phyloP scores from a whole-genome alignment of 2,113 vertebrate species.

The Fulica atra region DNA sequence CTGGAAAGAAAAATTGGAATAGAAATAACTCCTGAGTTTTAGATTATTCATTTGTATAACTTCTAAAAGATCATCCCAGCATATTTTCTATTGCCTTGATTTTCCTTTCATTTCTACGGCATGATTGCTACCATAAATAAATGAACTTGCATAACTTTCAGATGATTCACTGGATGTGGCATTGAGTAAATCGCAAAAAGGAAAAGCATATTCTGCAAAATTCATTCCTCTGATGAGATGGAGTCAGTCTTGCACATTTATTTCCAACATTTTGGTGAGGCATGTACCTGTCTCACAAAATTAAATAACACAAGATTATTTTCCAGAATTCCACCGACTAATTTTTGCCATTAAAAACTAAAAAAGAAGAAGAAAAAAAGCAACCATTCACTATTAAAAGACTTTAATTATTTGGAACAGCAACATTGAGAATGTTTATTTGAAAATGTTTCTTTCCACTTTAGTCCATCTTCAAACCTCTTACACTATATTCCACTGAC shows the following conservation, averaged over 20 bases:
- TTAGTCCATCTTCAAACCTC: slow-evolving; percentile 50
- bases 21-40: background rate
- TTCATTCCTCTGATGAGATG: background rate
- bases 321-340: slow-evolving; percentile 53
- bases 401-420: slow-evolving; percentile 68
- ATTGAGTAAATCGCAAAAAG: background rate
- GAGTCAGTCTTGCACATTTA: slow-evolving; percentile 11
- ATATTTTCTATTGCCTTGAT: background rate
- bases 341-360: slow-evolving; percentile 58
- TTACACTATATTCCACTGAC: slow-evolving; percentile 48
- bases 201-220: slow-evolving; percentile 32
- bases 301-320: slow-evolving; percentile 53
- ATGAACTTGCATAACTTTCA: background rate
- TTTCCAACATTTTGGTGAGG: slow-evolving; percentile 44
- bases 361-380: slow-evolving; percentile 32
- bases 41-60: background rate
- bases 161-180: background rate
- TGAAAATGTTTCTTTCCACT: slow-evolving; percentile 70
- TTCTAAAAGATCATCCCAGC: background rate
- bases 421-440: slow-evolving; percentile 72
- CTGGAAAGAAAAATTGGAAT: background rate
- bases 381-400: slow-evolving; percentile 62
- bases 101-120: background rate
- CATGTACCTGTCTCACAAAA: background rate
- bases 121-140: background rate